Base-by-base conservation (phyloP, 1,140 invertebrate species). In the Tenebrio molitor region DNA sequence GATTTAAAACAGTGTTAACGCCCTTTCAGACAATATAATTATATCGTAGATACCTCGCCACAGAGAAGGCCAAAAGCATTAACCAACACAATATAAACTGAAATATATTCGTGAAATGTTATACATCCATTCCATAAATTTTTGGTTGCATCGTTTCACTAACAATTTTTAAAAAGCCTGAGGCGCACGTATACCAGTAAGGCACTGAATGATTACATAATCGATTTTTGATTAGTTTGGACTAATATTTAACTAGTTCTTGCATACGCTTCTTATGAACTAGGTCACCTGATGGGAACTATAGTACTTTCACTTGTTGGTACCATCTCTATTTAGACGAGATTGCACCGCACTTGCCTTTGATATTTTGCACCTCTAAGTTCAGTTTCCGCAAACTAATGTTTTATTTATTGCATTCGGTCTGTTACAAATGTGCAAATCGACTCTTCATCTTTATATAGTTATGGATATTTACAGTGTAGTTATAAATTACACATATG, bases 31-130 rank as follows among this genome's bases (percentile, higher is more conserved):
- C 36, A n/a, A 39, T n/a, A 12, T n/a, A 53, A 53, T 53, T 53
- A 53, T 8, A 29, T 29, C 19, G 8, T 10, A 21, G 46, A 53
- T 53, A 14, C 46, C 8, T 53, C 5, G 21, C 46, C 23, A 19
- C 21, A 53, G 23, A 53, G 10, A 53, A 53, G 46, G n/a, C 46
- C n/a, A n/a, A 53, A 53, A 53, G 16, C 19, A 53, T 53, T 21
- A 53, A 23, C 46, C 7, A 39, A n/a, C n/a, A n/a, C n/a, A 39
- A 39, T 39, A 39, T 5, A 53, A 53, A 19, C 2, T 53, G 19
- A 53, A 53, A 53, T 53, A 53, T n/a, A 53, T 53, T 53, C 46
- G 46, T 53, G 46, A 53, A 53, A 53, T 53, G 46, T 53, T 53
- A 53, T 2, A 12, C 19, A 21, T 14, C 8, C 46, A 23, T n/a